Conservation (phyloP, 2,113 vertebrate genomes). For the Notarius quadriscutis region DNA sequence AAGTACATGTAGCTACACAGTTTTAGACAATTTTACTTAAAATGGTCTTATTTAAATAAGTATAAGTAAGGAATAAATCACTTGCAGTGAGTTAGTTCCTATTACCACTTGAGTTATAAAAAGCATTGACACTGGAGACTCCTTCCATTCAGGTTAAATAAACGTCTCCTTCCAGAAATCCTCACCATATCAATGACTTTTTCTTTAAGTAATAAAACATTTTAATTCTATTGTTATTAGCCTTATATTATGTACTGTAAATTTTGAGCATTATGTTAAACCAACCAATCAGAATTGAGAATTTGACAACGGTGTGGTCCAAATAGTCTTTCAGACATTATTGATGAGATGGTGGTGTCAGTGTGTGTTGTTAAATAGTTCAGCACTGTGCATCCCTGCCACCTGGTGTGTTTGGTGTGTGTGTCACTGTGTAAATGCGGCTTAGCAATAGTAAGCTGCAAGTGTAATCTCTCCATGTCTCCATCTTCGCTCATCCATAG, state of each 20-base stretch:
- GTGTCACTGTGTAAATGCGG: not conserved
- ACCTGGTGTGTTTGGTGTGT: slow-evolving; percentile 13
- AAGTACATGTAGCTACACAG: too few species aligned
- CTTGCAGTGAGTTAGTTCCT: too few species aligned
- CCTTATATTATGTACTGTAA: not conserved
- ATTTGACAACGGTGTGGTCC: not conserved
- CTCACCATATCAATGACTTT: not conserved
- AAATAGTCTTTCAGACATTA: not conserved
- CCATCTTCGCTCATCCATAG: slow-evolving; percentile 21
- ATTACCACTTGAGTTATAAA: not conserved
- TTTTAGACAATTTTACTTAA: not conserved
- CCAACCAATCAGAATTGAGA: not conserved
- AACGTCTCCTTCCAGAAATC: not conserved
- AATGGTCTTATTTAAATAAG: not conserved
- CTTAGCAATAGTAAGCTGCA: slow-evolving; percentile 16
- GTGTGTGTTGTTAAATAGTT: slow-evolving; percentile 39
- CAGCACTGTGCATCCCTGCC: not conserved
- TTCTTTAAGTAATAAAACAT: not conserved
- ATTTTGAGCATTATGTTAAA: not conserved
- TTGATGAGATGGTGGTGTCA: slow-evolving; percentile 14
- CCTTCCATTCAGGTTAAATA: not conserved
- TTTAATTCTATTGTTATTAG: not conserved
- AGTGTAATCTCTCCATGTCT: slow-evolving; percentile 27
- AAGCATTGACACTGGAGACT: not conserved
- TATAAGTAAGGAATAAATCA: not conserved